Evolutionary conservation across 2,888 invertebrate genomes (phyloP), one percentile per base, ranked within the genome.

Genomic region (Philereme vetulata): DNA sequence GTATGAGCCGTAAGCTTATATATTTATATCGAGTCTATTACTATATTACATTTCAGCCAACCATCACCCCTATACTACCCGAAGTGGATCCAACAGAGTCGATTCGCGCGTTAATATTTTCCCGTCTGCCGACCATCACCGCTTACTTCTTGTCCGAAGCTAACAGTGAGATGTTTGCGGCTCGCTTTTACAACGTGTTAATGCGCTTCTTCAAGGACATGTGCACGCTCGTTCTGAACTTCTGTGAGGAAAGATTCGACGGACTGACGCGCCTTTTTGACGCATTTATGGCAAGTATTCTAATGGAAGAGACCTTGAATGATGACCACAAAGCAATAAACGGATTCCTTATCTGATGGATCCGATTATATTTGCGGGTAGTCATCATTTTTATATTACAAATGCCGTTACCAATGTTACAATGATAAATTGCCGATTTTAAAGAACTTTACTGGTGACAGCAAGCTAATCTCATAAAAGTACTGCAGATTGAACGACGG

Each of bases 181-280:
- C 77, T 0, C 75, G 84, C 0, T 86, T 85, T 77, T 87, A 84
- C 64, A 60, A 72, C 3, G 69, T 82, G 8, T 78, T 84, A 64
- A 56, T 76, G 1, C 70, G 81, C 0, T 69, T 87, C 10, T 86
- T 77, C 71, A 74, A 67, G 2, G 88, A 89, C 49, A 53, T 86
- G 36, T 86, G 86, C 66, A 68, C 81, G 0, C 70, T 87, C 3
- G 61, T 88, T 7, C 65, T 72, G 1, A 68, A 76, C 57, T 77
- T 80, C 60, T 82, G 84, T 63, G 57, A 60, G 0, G 71, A 82
- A 1, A 82, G 81, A 0, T 61, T 72, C 1, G 71, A 74, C 0
- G 85, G 82, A 0, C 60, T 88, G 4, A 8, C 59, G 5, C 42
- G 32, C 1, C 4, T 51, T 3, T 35, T 47, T 3, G 50, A 64